These are phyloP conservation scores for Nephrocerus scutellatus DNA, from an alignment of 2,888 invertebrate genomes.

Conservation along the genomic window DNA sequence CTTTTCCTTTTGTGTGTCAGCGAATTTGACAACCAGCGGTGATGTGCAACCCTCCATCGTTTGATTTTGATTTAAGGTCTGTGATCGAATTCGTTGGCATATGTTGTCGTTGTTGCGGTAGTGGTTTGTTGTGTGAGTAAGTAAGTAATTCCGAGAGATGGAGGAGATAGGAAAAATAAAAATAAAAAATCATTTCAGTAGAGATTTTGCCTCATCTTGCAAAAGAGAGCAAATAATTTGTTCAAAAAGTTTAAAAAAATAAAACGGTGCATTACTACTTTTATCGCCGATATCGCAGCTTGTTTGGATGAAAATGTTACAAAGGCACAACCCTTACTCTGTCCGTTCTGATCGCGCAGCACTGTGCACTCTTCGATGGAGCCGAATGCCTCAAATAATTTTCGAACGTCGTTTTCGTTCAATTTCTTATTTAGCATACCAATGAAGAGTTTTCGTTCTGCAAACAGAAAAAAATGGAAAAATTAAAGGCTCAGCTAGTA, in stretches of 20 bases:
- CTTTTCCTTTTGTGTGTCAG: constrained; percentile 98
- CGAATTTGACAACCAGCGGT: constrained; percentile 97
- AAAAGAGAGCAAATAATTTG: too few relatives aligned
- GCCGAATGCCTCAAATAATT: constrained; percentile 88
- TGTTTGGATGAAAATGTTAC: constrained; percentile 97
- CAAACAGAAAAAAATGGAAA: constrained; percentile 17
- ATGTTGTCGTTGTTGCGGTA: too few relatives aligned
- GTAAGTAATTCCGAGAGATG: too few relatives aligned
- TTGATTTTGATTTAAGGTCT: constrained; percentile 91
- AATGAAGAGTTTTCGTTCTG: constrained; percentile 96
- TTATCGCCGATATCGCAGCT: constrained; percentile 96
- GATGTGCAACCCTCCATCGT: constrained; percentile 99
- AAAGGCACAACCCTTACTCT: constrained; percentile 98
- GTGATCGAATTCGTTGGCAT: too few relatives aligned
- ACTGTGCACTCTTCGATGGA: constrained; percentile 98
- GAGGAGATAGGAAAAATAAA: background rate
- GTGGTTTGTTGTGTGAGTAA: too few relatives aligned
- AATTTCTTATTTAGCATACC: constrained; percentile 97
- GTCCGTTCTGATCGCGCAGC: constrained; percentile 86
- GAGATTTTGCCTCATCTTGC: too few relatives aligned
- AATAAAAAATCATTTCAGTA: too few relatives aligned
- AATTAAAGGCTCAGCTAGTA: background rate
- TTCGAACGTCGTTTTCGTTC: constrained; percentile 88
- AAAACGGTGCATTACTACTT: too few relatives aligned
- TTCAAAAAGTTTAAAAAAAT: too few relatives aligned